Conservation (phyloP, 1,140 invertebrate genomes). For the Danaus melanippus region DNA sequence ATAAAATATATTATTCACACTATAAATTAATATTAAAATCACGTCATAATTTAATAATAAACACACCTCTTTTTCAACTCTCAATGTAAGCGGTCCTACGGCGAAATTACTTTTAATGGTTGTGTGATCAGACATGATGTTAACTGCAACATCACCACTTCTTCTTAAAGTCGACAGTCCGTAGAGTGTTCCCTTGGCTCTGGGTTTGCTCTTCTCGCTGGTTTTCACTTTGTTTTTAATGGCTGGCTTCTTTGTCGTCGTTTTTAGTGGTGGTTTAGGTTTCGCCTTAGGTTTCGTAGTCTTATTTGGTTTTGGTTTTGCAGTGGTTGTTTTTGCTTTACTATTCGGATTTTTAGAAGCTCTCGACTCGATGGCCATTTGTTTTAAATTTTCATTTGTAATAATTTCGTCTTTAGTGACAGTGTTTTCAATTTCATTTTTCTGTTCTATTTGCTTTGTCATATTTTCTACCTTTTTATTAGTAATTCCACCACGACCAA, state of each 20-base stretch:
- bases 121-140: slow-evolving; percentile 83
- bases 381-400: slow-evolving; percentile 9
- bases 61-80: slow-evolving; percentile 84
- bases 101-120: slow-evolving; percentile 87
- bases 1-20: slow-evolving; percentile 8
- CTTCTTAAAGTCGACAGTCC: slow-evolving; percentile 83
- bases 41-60: background rate
- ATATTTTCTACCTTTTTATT: slow-evolving; percentile 30
- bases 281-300: slow-evolving; percentile 37
- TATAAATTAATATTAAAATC: background rate
- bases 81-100: slow-evolving; percentile 82
- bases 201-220: slow-evolving; percentile 70
- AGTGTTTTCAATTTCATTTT: slow-evolving; percentile 32
- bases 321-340: slow-evolving; percentile 42
- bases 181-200: slow-evolving; percentile 84
- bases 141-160: slow-evolving; percentile 84
- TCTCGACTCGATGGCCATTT: slow-evolving; percentile 26
- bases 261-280: slow-evolving; percentile 48
- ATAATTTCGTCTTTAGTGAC: slow-evolving; percentile 22
- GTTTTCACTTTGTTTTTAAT: slow-evolving; percentile 69
- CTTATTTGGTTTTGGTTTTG: slow-evolving; percentile 39
- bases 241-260: slow-evolving; percentile 51
- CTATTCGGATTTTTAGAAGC: slow-evolving; percentile 44
- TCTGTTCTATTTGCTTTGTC: slow-evolving; percentile 26
- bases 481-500: slow-evolving; percentile 33